Evolutionary conservation across 2,888 invertebrate species (phyloP), one percentile per base, ranked within the genome.

Genomic region (Caenorhabditis sinica): DNA sequence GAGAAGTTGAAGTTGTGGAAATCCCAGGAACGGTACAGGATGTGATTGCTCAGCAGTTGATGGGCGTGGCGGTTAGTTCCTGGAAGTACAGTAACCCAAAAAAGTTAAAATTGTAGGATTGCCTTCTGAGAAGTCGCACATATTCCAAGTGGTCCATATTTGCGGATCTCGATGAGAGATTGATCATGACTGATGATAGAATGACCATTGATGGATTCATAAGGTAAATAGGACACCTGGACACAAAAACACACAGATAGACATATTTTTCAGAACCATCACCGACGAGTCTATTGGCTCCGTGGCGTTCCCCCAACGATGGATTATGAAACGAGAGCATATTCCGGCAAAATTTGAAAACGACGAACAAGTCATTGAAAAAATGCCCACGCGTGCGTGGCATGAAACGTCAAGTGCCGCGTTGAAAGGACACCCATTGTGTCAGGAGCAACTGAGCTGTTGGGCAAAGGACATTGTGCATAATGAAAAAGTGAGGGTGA

Each of bases 281-380:
- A 75, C 51, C 3, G 76, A 85, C 53, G 73, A 81, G 28, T 30
- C 63, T 0, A 82, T 82, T 36, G 85, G 81, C 23, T 76, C 85
- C 6, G 58, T 85, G 0, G 81, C 73, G 30, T 85, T 85, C 43
- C 85, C 85, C 0, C 85, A 85, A 56, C 66, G 85, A 13, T 85
- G 85, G 85, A 85, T 85, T 36, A 85, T 85, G 85, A 85, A 85
- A 28, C 58, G 85, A 74, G 81, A 85, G 33, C 53, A 49, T 5
- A 61, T 76, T 13, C 85, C 85, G 11, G 51, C 60, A 20, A 76
- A 76, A 73, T 85, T 77, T 25, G 30, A 49, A 17, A 80, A 68
- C 66, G 81, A 81, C 61, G 49, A 73, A 36, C 85, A 85, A 58
- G 51, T 85, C 0, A 49, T 77, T 13, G 49, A 72, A 17, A 82